These are phyloP conservation scores for Andrena dorsata DNA, from an alignment of 2,888 invertebrate species.

Conservation along the genomic window DNA sequence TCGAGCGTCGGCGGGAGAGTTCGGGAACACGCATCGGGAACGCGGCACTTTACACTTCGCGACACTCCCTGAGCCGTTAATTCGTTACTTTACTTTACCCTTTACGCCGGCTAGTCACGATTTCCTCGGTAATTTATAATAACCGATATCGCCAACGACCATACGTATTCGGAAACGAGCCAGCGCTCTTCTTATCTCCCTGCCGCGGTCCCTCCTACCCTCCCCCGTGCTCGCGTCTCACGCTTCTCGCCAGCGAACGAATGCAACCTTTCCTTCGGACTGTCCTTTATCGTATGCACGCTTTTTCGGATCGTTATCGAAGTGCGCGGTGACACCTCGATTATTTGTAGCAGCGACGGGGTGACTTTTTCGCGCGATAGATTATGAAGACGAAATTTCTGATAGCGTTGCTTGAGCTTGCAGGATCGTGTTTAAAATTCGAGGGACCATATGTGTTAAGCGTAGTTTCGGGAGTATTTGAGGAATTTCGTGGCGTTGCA, in stretches of 20 bases:
- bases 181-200: constrained; percentile 60
- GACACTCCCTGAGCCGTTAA: constrained; percentile 76
- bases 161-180: constrained; percentile 75
- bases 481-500: neutral
- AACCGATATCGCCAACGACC: constrained; percentile 75
- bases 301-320: no score
- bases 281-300: no score
- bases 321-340: neutral
- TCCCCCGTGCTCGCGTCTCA: neutral
- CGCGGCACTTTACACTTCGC: constrained; percentile 74
- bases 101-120: constrained; percentile 73
- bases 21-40: constrained; percentile 61
- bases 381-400: no score
- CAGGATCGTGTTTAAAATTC: no score
- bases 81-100: constrained; percentile 77
- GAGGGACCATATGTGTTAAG: no score
- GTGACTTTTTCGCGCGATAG: no score
- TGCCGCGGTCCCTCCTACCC: neutral
- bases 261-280: no score
- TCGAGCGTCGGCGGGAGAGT: constrained; percentile 38
- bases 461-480: neutral
- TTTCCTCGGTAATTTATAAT: constrained; percentile 73
- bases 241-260: neutral
- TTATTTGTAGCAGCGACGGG: no score
- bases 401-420: no score